phyloP scores from a whole-genome alignment of 1,140 invertebrate genomes.

The Bombus sibiricus region DNA sequence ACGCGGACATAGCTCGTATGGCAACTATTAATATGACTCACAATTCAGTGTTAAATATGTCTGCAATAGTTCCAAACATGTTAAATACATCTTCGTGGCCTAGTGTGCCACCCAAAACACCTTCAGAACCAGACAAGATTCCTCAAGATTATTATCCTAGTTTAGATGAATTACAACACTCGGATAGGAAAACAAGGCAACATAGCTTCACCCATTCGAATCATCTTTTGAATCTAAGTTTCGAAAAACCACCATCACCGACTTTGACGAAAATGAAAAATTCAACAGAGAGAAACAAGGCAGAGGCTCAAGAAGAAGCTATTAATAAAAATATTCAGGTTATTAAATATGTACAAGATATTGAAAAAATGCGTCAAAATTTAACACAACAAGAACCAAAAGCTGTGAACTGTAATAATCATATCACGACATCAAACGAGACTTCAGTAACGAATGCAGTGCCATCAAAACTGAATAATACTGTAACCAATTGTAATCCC shows the following conservation, averaged over 20 bases:
- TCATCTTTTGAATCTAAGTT: conserved; percentile 69
- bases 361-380: conserved; percentile 75
- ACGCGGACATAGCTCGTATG: conserved; percentile 89
- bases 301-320: conserved; percentile 76
- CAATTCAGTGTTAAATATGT: conserved; percentile 74
- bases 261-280: conserved; percentile 75
- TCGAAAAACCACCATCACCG: conserved; percentile 76
- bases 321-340: conserved; percentile 78
- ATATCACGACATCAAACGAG: conserved; percentile 64
- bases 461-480: conserved; percentile 63
- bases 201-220: conserved; percentile 71
- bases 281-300: conserved; percentile 73
- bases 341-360: conserved; percentile 78
- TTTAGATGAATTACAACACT: conserved; percentile 78
- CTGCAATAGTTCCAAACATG: conserved; percentile 71
- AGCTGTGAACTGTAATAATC: conserved; percentile 32
- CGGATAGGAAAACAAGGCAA: conserved; percentile 73
- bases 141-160: conserved; percentile 80
- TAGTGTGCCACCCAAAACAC: conserved; percentile 71
- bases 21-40: conserved; percentile 79
- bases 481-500: conserved; percentile 50
- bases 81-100: conserved; percentile 74
- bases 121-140: conserved; percentile 74
- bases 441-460: conserved; percentile 46
- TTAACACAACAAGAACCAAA: conserved; percentile 63